These are phyloP conservation scores for Neomorphus geoffroyi DNA, from an alignment of 2,797 vertebrate genomes.

Conservation along the genomic window DNA sequence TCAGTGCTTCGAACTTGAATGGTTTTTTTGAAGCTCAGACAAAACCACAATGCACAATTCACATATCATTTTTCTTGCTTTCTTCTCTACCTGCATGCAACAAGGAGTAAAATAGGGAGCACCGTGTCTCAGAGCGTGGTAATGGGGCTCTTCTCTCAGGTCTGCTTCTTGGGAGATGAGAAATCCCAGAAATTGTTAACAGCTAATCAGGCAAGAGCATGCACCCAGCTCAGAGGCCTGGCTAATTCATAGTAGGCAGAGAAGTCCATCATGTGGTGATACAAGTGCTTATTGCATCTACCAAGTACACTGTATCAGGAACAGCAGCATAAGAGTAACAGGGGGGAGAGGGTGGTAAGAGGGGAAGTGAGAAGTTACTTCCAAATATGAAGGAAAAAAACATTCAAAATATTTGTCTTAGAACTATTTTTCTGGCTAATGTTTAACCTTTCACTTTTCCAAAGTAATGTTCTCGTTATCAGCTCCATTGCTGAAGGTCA, in stretches of 20 bases:
- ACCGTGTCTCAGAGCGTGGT: neutral
- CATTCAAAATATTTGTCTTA: slow-evolving; percentile 66
- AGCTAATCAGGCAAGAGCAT: neutral
- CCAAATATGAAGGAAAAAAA: slow-evolving; percentile 51
- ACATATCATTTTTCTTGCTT: neutral
- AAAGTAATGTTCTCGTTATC: slow-evolving; percentile 68
- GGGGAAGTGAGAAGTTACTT: slow-evolving; percentile 30
- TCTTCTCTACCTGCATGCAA: neutral
- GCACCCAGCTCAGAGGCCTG: neutral
- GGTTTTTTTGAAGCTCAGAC: neutral
- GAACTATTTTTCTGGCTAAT: slow-evolving; percentile 71
- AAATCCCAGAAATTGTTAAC: neutral
- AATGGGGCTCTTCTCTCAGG: neutral
- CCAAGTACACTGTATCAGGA: neutral
- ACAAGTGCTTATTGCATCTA: neutral
- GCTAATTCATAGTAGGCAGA: neutral
- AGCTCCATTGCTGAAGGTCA: slow-evolving; percentile 64
- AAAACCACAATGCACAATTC: neutral
- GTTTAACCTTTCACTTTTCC: slow-evolving; percentile 68
- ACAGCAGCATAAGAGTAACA: neutral
- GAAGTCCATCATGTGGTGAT: slow-evolving; percentile 4
- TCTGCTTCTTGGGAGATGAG: neutral
- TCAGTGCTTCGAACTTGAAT: neutral
- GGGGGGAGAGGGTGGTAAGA: neutral
- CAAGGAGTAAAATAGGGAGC: neutral